Percentiles rank a stretch among this genome's conserved stretches.
phyloP scores from a whole-genome alignment of 2,888 invertebrate species.

The Julus scandinavius region DNA sequence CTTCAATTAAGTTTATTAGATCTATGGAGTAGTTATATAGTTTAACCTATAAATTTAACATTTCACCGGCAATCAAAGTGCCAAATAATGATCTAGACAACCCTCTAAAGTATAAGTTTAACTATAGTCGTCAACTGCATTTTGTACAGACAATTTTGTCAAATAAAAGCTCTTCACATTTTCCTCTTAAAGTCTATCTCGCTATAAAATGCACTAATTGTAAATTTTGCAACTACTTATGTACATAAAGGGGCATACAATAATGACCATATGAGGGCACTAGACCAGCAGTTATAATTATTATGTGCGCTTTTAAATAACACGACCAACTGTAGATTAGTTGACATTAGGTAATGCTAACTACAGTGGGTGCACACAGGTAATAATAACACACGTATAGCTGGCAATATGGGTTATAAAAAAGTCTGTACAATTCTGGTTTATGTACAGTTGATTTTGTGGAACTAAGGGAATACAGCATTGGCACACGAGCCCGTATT shows the following conservation, averaged over 20 bases:
- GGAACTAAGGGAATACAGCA: neutral
- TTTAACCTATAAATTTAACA: neutral
- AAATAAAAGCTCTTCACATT: neutral
- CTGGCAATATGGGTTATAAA: neutral
- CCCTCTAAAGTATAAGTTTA: neutral
- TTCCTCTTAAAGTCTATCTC: neutral
- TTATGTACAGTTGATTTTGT: neutral
- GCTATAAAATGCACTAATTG: neutral
- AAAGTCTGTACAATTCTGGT: neutral
- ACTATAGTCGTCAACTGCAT: neutral
- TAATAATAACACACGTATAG: neutral
- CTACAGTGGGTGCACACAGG: neutral
- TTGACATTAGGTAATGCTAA: neutral
- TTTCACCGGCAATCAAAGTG: neutral
- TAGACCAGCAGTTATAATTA: neutral
- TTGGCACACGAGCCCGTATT: neutral
- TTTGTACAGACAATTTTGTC: neutral
- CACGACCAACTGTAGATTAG: neutral
- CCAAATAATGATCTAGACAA: neutral
- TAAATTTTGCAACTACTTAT: neutral
- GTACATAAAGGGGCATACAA: neutral
- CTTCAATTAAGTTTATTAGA: neutral
- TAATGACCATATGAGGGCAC: neutral
- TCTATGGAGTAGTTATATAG: neutral
- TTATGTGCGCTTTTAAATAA: neutral